Percentiles rank a stretch among this genome's conserved stretches.
These are phyloP conservation scores for Ageneiosus marmoratus DNA, from an alignment of 2,113 vertebrate genomes.

Conservation along the genomic window DNA sequence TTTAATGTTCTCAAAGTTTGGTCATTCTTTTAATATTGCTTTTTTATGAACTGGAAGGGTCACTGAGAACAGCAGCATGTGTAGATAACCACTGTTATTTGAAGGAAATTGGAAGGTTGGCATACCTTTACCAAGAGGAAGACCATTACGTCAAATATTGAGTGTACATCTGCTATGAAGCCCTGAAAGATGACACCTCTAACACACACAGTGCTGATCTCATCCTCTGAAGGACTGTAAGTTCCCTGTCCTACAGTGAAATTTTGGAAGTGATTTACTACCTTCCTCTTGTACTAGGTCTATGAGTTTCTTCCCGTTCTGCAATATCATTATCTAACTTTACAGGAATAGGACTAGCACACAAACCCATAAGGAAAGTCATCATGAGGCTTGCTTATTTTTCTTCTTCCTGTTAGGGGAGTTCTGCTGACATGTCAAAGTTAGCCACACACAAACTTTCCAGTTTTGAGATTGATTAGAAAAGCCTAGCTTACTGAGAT, in stretches of 20 bases:
- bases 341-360: conserved; percentile 28
- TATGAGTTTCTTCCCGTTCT: conserved; percentile 20
- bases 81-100: neutral
- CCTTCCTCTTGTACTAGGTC: conserved; percentile 1
- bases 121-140: neutral
- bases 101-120: neutral
- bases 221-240: neutral
- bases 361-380: neutral
- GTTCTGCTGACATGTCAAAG: neutral
- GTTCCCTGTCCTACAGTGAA: neutral
- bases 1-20: neutral
- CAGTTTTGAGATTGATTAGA: conserved; percentile 12
- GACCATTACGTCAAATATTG: neutral
- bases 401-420: conserved; percentile 28
- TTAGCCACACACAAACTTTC: neutral
- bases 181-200: neutral
- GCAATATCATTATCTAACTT: conserved; percentile 21
- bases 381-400: conserved; percentile 12
- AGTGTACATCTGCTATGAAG: neutral
- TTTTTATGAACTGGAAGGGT: neutral
- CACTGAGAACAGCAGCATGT: neutral
- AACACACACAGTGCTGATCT: neutral
- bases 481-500: neutral
- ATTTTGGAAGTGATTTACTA: neutral
- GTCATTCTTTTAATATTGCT: no score